Evolutionary conservation across 2,113 vertebrate genomes (phyloP), one percentile per base, ranked within the genome.

Genomic region (Epinephelus moara): DNA sequence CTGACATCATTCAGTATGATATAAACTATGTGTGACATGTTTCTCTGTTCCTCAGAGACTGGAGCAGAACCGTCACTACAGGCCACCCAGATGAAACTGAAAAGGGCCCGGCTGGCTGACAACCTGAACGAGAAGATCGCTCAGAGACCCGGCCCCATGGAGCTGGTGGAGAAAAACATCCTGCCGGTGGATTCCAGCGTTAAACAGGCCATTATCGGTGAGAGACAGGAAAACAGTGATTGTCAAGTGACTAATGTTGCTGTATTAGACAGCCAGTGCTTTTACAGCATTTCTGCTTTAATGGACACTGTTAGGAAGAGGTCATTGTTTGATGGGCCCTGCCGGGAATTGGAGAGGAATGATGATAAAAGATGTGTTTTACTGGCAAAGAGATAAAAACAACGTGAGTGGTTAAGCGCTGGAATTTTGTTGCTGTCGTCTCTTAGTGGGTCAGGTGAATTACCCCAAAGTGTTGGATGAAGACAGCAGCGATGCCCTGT

Each of bases 121-220:
- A 97, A 99, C 89, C 95, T 99, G 69, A 99, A 99, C n/a, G 98
- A 99, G 89, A 99, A 98, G 94, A 97, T 99, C 59, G 96, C 98
- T 49, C 98, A 99, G 82, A 95, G 98, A 52, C 98, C 98, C 17
- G 98, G 98, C 1, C 98, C 98, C 1, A 96, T 99, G 97, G 98
- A 99, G 92, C 95, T 99, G 86, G 97, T 99, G 66, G 97, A 99
- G 94, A 99, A 99, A 84, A 99, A 99, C 93, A 99, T 99, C 89
- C 91, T 99, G 49, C 98, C 98, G 0, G 98, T 99, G 49, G 98
- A 98, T 82, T 97, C 97, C 86, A 98, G 95, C 1, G 94, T 99
- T 45, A 99, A 99, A 92, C 96, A 98, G 91, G 98, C 98, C 18
- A 98, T 99, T 85, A 98, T 97, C 91, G 98, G 98, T 96, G 95